phyloP scores from a whole-genome alignment of 1,140 invertebrate species.

The Heterodera schachtii region DNA sequence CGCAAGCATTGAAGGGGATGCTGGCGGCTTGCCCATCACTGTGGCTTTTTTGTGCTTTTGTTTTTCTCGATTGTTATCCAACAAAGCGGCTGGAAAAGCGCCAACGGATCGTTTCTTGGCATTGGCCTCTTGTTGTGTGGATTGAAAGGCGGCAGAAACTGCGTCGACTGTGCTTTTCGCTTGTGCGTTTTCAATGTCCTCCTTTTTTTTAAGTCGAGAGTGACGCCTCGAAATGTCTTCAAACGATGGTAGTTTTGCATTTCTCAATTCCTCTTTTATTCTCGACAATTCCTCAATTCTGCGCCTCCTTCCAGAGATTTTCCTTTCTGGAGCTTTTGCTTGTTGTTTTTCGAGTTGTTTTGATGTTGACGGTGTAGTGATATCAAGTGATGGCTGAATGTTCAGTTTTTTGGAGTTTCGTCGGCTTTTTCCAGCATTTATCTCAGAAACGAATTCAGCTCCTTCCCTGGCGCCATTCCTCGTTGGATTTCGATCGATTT shows the following conservation, averaged over 20 bases:
- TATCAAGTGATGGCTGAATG: constrained; percentile 16
- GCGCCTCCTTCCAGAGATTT: constrained; percentile 32
- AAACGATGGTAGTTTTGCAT: constrained; percentile 44
- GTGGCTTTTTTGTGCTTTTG: not conserved
- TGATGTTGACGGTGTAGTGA: constrained; percentile 28
- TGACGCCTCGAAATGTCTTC: constrained; percentile 26
- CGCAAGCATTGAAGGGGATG: constrained; percentile 43
- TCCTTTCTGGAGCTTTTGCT: constrained; percentile 32
- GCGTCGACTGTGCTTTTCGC: constrained; percentile 53
- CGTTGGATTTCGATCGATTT: not conserved
- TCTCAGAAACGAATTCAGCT: not conserved
- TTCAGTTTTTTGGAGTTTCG: constrained; percentile 12
- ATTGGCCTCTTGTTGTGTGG: constrained; percentile 7
- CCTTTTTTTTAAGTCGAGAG: constrained; percentile 26
- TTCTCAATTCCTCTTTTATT: constrained; percentile 48
- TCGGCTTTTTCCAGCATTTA: not conserved
- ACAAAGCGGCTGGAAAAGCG: not conserved
- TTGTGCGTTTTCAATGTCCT: constrained; percentile 49
- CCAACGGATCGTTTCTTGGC: not conserved
- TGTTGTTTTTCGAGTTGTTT: not conserved
- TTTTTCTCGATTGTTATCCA: constrained; percentile 19
- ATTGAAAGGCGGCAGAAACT: constrained; percentile 44
- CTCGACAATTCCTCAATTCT: constrained; percentile 42
- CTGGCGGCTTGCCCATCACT: constrained; percentile 47
- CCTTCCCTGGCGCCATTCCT: not conserved